phyloP scores from a whole-genome alignment of 2,113 vertebrate genomes.

The Tangachromis dhanisi region DNA sequence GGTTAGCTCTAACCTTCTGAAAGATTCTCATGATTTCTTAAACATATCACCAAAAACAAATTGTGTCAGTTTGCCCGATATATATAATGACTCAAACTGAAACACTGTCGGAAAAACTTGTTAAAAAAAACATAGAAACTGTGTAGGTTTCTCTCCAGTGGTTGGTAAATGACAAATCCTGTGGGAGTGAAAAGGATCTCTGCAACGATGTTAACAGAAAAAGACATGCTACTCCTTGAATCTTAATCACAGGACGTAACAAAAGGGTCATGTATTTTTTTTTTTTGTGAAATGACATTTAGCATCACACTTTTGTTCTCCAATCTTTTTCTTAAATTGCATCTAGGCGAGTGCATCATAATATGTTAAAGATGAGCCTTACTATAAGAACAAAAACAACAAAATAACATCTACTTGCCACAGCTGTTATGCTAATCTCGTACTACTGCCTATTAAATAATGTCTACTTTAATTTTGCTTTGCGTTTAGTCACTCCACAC shows the following conservation, averaged over 20 bases:
- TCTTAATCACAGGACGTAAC: not conserved
- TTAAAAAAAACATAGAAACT: not conserved
- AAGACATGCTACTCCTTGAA: not conserved
- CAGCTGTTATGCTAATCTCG: not conserved
- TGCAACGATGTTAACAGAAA: not conserved
- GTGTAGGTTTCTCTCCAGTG: not conserved
- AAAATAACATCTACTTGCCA: not conserved
- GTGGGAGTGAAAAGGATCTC: constrained; percentile 8
- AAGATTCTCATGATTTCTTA: not conserved
- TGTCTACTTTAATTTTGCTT: not conserved
- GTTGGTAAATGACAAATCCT: constrained; percentile 4
- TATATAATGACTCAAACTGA: not conserved
- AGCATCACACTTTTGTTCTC: not conserved
- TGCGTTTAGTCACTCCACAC: not conserved
- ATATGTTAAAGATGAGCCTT: not conserved
- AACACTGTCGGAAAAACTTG: not conserved
- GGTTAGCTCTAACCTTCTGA: not conserved
- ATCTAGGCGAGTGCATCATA: not conserved
- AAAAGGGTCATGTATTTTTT: not conserved
- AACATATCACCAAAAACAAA: not conserved
- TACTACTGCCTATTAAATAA: not conserved
- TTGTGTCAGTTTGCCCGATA: not conserved
- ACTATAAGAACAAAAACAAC: not conserved
- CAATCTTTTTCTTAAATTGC: not conserved
- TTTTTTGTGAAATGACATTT: not conserved